A percentile compares a stretch with the other conserved stretches of the same genome.
Evolutionary conservation across 2,113 vertebrate genomes (phyloP).

Genomic region (Oncorhynchus mykiss): DNA sequence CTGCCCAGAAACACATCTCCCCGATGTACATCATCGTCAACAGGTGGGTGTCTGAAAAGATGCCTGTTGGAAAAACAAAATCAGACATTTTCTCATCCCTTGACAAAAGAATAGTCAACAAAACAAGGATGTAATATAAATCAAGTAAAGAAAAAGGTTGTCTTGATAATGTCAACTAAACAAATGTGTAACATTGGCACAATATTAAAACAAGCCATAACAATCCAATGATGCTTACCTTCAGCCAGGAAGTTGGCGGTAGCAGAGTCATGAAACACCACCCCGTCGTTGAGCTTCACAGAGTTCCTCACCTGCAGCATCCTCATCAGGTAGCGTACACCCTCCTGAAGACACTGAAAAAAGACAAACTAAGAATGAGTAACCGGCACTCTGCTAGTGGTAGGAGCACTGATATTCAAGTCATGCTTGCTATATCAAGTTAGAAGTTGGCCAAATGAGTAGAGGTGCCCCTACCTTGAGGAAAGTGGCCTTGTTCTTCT

Average conservation of each 20-base stretch:
- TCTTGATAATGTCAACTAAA: neutral
- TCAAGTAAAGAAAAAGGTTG: neutral
- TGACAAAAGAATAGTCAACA: constrained; percentile 2
- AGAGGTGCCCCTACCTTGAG: constrained; percentile 77
- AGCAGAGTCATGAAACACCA: constrained; percentile 81
- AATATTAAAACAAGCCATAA: neutral
- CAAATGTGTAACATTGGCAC: neutral
- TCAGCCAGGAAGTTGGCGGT: constrained; percentile 87
- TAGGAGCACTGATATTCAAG: too few species aligned
- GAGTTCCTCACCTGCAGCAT: constrained; percentile 92
- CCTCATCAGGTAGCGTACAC: constrained; percentile 87
- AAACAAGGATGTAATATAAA: neutral
- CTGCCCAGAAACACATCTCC: constrained; percentile 98
- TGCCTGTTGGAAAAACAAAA: constrained; percentile 63
- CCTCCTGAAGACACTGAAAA: constrained; percentile 88
- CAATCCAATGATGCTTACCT: constrained; percentile 69
- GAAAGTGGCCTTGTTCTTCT: constrained; percentile 80
- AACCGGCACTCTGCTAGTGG: too few species aligned
- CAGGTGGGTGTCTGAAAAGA: constrained; percentile 83
- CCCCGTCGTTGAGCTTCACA: constrained; percentile 82
- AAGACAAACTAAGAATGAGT: too few species aligned
- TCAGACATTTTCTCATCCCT: too few species aligned
- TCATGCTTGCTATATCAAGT: too few species aligned
- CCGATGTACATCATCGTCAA: constrained; percentile 94
- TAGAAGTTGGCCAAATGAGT: too few species aligned